Percentiles rank a stretch among this genome's conserved stretches.
Conservation (phyloP, 2,113 vertebrate species). For the Maccullochella peelii region DNA sequence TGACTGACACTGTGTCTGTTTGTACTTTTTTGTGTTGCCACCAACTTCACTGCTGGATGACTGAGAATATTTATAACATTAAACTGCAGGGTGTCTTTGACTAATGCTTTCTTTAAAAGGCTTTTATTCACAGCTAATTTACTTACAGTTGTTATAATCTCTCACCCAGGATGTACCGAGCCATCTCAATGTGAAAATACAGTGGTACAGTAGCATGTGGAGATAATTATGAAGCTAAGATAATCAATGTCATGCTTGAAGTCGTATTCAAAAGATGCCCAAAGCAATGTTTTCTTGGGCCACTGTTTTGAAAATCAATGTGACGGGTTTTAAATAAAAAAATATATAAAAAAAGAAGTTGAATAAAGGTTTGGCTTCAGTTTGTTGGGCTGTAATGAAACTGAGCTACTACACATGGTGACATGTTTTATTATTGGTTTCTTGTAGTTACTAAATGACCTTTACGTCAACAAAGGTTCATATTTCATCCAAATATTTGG, state of each 20-base stretch:
- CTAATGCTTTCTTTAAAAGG: conserved; percentile 68
- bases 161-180: conserved; percentile 51
- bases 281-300: conserved; percentile 62
- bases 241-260: conserved; percentile 78
- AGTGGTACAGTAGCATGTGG: conserved; percentile 77
- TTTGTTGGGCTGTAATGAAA: conserved; percentile 33
- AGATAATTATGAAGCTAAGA: conserved; percentile 78
- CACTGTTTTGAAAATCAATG: conserved; percentile 69
- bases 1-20: background rate
- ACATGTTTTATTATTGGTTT: conserved; percentile 60
- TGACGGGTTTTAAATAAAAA: conserved; percentile 38
- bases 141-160: conserved; percentile 75
- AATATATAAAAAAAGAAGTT: background rate
- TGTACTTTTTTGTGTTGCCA: conserved; percentile 8
- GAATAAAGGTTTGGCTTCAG: conserved; percentile 33
- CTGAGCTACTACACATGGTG: conserved; percentile 36
- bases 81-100: conserved; percentile 70
- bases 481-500: conserved; percentile 72
- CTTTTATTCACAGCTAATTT: conserved; percentile 80
- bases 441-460: conserved; percentile 52
- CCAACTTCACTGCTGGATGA: conserved; percentile 30
- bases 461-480: conserved; percentile 61
- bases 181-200: conserved; percentile 53
- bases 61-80: conserved; percentile 58
- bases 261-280: conserved; percentile 67